These are phyloP conservation scores for Scolopax rusticola DNA, from an alignment of 2,797 vertebrate genomes.

Conservation along the genomic window DNA sequence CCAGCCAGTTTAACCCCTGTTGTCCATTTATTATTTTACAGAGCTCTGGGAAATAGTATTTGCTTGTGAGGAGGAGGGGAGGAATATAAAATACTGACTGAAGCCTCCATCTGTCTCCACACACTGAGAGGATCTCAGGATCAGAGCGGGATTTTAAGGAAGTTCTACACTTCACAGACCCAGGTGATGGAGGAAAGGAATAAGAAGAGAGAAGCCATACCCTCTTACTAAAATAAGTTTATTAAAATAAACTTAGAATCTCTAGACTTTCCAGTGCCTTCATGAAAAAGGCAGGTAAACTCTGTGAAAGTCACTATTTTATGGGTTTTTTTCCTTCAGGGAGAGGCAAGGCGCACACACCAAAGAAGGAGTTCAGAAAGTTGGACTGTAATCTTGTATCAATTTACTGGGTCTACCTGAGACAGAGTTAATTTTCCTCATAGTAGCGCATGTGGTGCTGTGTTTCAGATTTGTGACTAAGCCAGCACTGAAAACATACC, in stretches of 20 bases:
- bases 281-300: background rate
- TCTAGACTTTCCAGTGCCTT: background rate
- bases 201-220: background rate
- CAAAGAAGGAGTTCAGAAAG: background rate
- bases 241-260: background rate
- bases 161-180: background rate
- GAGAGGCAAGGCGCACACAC: background rate
- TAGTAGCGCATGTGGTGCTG: rapidly evolving
- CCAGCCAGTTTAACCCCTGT: background rate
- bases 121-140: background rate
- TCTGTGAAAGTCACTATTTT: background rate
- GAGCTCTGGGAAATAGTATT: background rate
- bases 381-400: background rate
- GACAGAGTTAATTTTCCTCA: background rate
- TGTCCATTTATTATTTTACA: background rate
- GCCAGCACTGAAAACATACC: background rate
- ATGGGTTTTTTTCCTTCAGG: background rate
- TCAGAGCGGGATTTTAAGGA: background rate
- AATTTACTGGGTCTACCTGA: background rate
- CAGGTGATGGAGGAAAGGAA: background rate
- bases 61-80: background rate
- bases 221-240: background rate
- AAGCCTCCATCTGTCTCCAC: background rate
- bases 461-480: background rate
- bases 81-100: background rate